Evolutionary conservation across 2,113 vertebrate species (phyloP).

Genomic region (Mungos mungo): DNA sequence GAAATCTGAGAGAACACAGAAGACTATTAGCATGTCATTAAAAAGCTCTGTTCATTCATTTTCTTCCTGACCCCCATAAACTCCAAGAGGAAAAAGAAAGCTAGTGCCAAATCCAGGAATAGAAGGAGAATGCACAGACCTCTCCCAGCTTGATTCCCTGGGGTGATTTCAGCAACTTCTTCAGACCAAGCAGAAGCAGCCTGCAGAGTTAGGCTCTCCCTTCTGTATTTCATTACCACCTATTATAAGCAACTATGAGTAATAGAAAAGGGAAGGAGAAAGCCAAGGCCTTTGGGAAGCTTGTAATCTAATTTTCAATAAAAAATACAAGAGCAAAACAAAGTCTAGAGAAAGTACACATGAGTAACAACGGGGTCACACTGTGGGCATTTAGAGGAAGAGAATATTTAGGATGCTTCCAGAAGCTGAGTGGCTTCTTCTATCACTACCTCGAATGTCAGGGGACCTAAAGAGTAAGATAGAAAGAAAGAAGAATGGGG

Average conservation of each 20-base stretch:
- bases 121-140: neutral
- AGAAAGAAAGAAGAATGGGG: neutral
- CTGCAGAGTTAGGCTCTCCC: neutral
- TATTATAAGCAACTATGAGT: neutral
- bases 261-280: neutral
- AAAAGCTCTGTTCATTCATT: neutral
- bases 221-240: neutral
- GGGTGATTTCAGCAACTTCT: neutral
- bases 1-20: neutral
- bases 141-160: neutral
- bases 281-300: fast-evolving
- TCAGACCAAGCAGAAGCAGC: neutral
- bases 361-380: too few relatives aligned
- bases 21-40: neutral
- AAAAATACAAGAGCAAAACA: neutral
- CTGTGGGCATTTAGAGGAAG: neutral
- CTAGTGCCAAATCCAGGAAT: neutral
- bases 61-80: neutral
- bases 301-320: neutral
- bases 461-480: neutral
- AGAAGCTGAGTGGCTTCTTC: neutral
- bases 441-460: neutral
- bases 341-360: neutral
- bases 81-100: neutral
- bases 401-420: neutral